Conservation (phyloP, 2,113 vertebrate species). For the Solenodon paradoxus region DNA sequence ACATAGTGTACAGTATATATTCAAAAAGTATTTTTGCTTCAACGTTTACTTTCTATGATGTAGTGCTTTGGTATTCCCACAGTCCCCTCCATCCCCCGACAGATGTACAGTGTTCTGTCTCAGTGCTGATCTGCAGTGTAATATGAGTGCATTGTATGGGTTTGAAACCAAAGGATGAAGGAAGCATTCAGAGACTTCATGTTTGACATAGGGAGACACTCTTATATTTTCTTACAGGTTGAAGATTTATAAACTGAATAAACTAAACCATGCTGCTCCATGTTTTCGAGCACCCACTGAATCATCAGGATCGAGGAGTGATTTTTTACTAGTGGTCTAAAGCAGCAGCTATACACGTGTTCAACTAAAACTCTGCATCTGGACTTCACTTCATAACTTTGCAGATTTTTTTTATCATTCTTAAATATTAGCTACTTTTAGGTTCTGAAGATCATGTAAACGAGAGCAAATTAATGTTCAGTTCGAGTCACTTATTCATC, state of each 20-base stretch:
- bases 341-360: slow-evolving; percentile 56
- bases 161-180: slow-evolving; percentile 83
- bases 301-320: background rate
- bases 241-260: slow-evolving; percentile 77
- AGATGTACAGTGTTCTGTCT: slow-evolving; percentile 60
- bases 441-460: background rate
- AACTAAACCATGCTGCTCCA: slow-evolving; percentile 69
- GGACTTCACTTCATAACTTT: slow-evolving; percentile 55
- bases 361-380: slow-evolving; percentile 39
- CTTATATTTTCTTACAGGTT: slow-evolving; percentile 81
- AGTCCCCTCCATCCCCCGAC: slow-evolving; percentile 40
- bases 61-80: slow-evolving; percentile 71
- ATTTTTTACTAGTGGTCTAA: slow-evolving; percentile 64
- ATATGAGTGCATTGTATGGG: slow-evolving; percentile 66
- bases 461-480: background rate
- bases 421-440: background rate
- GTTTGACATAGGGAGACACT: slow-evolving; percentile 72
- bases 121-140: slow-evolving; percentile 57
- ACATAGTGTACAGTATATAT: slow-evolving; percentile 81
- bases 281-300: slow-evolving; percentile 72
- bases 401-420: slow-evolving; percentile 30
- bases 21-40: slow-evolving; percentile 85
- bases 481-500: background rate
- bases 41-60: slow-evolving; percentile 74
- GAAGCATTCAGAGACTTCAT: slow-evolving; percentile 77